phyloP scores from a whole-genome alignment of 2,888 invertebrate species.

The Rambutsinella grinnellia region DNA sequence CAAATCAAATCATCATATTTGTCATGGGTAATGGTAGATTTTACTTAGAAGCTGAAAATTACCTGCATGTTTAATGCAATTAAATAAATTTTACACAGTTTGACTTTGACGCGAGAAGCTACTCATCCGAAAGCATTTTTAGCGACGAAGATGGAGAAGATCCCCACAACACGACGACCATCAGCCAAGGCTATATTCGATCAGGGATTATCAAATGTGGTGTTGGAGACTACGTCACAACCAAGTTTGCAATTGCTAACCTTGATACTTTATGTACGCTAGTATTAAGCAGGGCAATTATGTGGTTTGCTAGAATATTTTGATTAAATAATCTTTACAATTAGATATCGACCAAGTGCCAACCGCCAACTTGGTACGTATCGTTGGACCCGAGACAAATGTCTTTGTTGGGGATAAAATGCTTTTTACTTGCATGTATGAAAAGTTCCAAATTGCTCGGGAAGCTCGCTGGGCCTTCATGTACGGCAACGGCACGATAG shows the following conservation, averaged over 20 bases:
- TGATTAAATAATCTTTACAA: neutral
- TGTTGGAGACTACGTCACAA: slow-evolving; percentile 52
- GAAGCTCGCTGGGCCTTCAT: slow-evolving; percentile 54
- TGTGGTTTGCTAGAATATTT: neutral
- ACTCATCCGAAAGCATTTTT: slow-evolving; percentile 52
- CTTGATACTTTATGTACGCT: slow-evolving; percentile 54
- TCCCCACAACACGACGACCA: slow-evolving; percentile 44
- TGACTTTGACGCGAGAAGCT: slow-evolving; percentile 51
- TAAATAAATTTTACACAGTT: too few relatives aligned
- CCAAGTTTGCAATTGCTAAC: slow-evolving; percentile 55
- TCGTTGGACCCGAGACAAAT: slow-evolving; percentile 57
- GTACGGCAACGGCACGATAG: slow-evolving; percentile 53
- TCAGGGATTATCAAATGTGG: slow-evolving; percentile 56
- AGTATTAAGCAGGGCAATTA: neutral
- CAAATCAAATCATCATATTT: too few relatives aligned
- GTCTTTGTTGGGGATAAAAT: slow-evolving; percentile 59
- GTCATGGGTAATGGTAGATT: too few relatives aligned
- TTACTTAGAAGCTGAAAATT: too few relatives aligned
- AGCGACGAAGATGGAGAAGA: slow-evolving; percentile 55
- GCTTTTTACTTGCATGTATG: slow-evolving; percentile 58
- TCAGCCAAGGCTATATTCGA: slow-evolving; percentile 54
- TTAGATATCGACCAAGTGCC: slow-evolving; percentile 55
- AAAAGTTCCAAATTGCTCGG: slow-evolving; percentile 55
- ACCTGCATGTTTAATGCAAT: too few relatives aligned
- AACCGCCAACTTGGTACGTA: slow-evolving; percentile 45